A percentile compares a stretch with the other conserved stretches of the same genome.
Evolutionary conservation across 2,888 invertebrate genomes (phyloP).

Genomic region (Anoncus sp.): DNA sequence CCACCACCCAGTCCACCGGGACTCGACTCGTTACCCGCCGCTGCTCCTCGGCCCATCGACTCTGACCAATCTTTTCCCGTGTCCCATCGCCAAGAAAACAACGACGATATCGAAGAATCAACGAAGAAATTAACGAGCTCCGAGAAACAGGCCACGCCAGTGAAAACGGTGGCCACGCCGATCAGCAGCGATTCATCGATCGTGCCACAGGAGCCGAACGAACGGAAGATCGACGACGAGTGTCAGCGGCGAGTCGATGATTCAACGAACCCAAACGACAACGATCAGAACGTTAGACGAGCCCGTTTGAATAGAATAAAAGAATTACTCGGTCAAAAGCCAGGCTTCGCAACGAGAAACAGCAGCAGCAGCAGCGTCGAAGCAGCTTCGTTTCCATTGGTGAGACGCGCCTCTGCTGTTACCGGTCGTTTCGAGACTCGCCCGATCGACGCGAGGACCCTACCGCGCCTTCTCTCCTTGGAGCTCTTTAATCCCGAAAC

Average conservation of each 20-base stretch:
- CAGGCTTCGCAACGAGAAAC: constrained; percentile 86
- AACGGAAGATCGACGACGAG: constrained; percentile 31
- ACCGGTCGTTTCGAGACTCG: constrained; percentile 86
- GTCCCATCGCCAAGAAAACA: neutral
- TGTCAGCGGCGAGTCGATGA: constrained; percentile 60
- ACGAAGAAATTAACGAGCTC: too few species aligned
- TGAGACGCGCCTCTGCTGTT: constrained; percentile 87
- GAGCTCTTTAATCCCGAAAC: constrained; percentile 96
- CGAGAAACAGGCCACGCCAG: too few species aligned
- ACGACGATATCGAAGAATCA: neutral
- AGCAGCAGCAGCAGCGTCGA: too few species aligned
- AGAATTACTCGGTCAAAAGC: constrained; percentile 88
- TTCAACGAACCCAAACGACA: too few species aligned
- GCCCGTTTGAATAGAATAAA: constrained; percentile 89
- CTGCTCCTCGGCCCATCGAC: too few species aligned
- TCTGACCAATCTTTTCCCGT: too few species aligned
- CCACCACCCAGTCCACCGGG: constrained; percentile 80
- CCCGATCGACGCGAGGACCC: constrained; percentile 85
- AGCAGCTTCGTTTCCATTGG: constrained; percentile 88
- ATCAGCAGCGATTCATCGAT: too few species aligned
- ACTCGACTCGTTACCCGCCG: too few species aligned
- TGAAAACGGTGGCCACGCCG: too few species aligned
- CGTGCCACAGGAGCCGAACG: too few species aligned
- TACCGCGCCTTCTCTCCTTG: constrained; percentile 91
- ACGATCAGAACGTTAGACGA: constrained; percentile 84